phyloP scores from a whole-genome alignment of 2,113 vertebrate species.

The Boleophthalmus pectinirostris region DNA sequence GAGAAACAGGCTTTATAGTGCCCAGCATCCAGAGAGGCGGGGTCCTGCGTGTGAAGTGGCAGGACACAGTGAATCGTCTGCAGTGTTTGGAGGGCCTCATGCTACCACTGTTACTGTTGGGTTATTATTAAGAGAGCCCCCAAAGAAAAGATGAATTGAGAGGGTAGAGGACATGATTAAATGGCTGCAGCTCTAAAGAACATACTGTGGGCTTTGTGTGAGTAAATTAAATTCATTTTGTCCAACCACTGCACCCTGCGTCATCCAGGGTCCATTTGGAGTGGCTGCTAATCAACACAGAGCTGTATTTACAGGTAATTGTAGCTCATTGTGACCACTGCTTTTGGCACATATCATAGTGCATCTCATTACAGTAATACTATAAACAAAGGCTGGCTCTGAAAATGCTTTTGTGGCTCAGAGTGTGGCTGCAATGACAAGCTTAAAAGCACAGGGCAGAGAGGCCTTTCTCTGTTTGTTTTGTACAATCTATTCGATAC shows the following conservation, averaged over 20 bases:
- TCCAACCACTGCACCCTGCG: not conserved
- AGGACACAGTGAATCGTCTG: conserved; percentile 16
- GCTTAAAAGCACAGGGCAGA: not conserved
- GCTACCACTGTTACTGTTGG: conserved; percentile 11
- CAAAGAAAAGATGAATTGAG: conserved; percentile 30
- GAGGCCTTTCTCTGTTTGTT: conserved; percentile 6
- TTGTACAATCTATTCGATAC: not conserved
- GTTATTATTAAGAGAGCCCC: conserved; percentile 34
- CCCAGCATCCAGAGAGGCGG: conserved; percentile 19
- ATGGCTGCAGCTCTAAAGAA: conserved; percentile 13
- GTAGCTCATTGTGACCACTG: conserved; percentile 12
- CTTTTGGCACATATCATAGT: not conserved
- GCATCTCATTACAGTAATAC: conserved; percentile 1
- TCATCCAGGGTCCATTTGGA: conserved; percentile 16
- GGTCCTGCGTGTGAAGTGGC: conserved; percentile 18
- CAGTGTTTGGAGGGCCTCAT: conserved; percentile 4
- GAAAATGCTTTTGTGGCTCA: conserved; percentile 3
- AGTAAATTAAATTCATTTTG: conserved; percentile 16
- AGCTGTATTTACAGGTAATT: conserved; percentile 6
- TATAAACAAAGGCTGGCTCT: not conserved
- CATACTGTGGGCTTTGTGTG: not conserved
- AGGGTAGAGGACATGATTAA: conserved; percentile 29
- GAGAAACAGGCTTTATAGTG: conserved; percentile 45
- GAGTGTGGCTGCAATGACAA: not conserved
- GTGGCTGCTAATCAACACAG: conserved; percentile 8